Base-by-base conservation (phyloP, 2,888 invertebrate genomes). In the Lithophane leautieri region DNA sequence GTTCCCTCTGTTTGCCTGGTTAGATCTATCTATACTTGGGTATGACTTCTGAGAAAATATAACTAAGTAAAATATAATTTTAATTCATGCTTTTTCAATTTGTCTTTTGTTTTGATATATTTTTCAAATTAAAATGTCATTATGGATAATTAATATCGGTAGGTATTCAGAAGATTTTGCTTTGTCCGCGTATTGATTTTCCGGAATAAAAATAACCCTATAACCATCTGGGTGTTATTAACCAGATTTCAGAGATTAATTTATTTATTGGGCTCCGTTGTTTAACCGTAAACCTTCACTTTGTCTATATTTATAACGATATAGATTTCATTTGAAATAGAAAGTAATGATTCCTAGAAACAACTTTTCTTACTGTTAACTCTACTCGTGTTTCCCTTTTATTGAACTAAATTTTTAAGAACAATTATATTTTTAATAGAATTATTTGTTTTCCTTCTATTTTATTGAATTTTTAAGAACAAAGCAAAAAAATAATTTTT, bases 1-100 rank as follows among this genome's bases (percentile, higher is more conserved):
- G 34, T 65, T 42, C 54, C 42, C 19, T 66, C 70, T 70, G 66
- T 78, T 73, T 74, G 62, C 76, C 69, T 76, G 52, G 80, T 79
- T 34, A 54, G 16, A 42, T 60, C 68, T 56, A 42, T 76, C 16
- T 50, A 73, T 61, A 54, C 34, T 58, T 52, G 12, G 50, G 6
- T 62, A 73, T 67, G 54, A n/a, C 34, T 67, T 74, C 34, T 52
- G 11, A 56, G 34, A 14, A 58, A 70, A 73, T 12, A 63, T 67
- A 68, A n/a, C n/a, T n/a, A 50, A 42, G 25, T 63, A 50, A 14
- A 67, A 63, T 79, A 74, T 62, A 19, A 73, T 73, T 73, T 25
- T 56, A 28, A 56, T 63, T 56, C 42, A 79, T 62, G 47, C n/a
- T 8, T 11, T 60, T 74, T 44, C 11, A 25, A 42, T 50, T 25